These are phyloP conservation scores for Myanophis thanlyinensis DNA, from an alignment of 2,113 vertebrate species.

Conservation along the genomic window DNA sequence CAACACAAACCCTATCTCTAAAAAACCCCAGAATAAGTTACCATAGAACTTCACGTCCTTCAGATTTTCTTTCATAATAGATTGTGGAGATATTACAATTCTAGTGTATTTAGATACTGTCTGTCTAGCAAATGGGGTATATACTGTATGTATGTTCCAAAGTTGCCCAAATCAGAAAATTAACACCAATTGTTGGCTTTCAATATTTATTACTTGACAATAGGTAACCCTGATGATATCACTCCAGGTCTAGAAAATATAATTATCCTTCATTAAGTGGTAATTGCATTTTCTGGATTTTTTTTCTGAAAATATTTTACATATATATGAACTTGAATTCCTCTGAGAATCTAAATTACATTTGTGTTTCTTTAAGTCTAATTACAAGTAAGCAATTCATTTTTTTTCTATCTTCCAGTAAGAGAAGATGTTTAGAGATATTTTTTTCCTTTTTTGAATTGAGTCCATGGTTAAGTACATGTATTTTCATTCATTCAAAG, in stretches of 20 bases:
- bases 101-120: neutral
- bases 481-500: constrained; percentile 28
- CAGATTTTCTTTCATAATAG: neutral
- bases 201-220: neutral
- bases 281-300: neutral
- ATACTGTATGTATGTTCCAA: neutral
- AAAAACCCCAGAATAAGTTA: neutral
- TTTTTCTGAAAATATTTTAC: neutral
- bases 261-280: neutral
- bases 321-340: neutral
- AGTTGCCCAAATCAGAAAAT: neutral
- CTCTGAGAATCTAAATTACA: neutral
- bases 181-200: neutral
- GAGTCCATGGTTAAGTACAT: constrained; percentile 34
- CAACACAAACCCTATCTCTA: neutral
- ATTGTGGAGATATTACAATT: neutral
- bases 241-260: neutral
- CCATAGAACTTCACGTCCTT: neutral
- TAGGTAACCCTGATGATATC: neutral
- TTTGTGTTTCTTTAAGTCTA: constrained; percentile 43
- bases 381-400: constrained; percentile 42
- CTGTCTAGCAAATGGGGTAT: neutral
- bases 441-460: constrained; percentile 40
- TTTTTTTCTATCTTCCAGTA: constrained; percentile 55
- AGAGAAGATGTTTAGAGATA: constrained; percentile 24